Evolutionary conservation across 2,113 vertebrate species (phyloP), one percentile per base, ranked within the genome.

Genomic region (Pogonocichla stellata): DNA sequence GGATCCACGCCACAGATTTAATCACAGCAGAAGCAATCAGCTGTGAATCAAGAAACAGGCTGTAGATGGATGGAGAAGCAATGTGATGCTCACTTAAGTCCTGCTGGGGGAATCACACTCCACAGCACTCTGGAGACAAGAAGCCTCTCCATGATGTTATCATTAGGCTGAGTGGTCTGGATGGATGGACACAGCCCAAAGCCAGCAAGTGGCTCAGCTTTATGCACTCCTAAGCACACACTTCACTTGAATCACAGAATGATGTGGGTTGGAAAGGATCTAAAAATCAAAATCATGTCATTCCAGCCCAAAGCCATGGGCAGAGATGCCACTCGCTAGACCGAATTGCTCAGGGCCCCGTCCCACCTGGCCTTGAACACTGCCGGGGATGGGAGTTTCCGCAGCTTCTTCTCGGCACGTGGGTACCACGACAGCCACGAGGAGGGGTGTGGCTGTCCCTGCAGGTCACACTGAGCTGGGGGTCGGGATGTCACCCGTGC

Each of bases 181-280:
- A 19, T 2, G 5, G 56, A 38, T 3, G 23, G 28, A 53, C 11
- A 5, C 0, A 56, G 43, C 6, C 14, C 33, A 45, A 42, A 67
- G n/a, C 20, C 56, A 74, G 23, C 0, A 2, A 28, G 9, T 26
- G 25, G 7, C 43, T 9, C 50, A 73, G 42, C 56, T 69, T 45
- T 2, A 2, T 0, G 0, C 53, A 1, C 29, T 67, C 47, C 20
- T 61, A 17, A 61, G 40, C 38, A 43, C 1, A 9, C n/a, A 11
- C 26, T 66, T 61, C 1, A 1, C 29, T 38, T 54, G 33, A 89
- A 45, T 45, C 16, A n/a, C 0, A 38, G 28, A 67, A 40, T 5
- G 8, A 19, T 33, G 53, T 48, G 15, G 12, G 15, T 36, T 28
- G 34, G 25, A 22, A 69, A 29, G 5, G 40, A 47, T 31, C 6